phyloP scores from a whole-genome alignment of 2,888 invertebrate genomes.

The Cylloceria caligata region DNA sequence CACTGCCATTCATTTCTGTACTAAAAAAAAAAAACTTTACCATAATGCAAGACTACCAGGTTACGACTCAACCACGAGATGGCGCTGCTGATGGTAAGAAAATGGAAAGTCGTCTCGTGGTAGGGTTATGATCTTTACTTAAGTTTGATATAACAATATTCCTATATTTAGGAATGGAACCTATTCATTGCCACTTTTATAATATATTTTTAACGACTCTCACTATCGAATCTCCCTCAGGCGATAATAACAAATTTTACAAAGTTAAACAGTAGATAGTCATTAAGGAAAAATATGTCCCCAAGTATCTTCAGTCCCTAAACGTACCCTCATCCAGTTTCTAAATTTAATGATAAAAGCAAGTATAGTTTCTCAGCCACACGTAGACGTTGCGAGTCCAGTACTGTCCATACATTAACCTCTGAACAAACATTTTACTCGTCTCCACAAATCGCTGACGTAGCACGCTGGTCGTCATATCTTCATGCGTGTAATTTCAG shows the following conservation, averaged over 20 bases:
- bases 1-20: too few relatives aligned
- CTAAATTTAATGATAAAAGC: constrained; percentile 17
- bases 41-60: too few relatives aligned
- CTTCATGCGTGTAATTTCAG: constrained; percentile 23
- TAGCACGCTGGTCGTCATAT: constrained; percentile 18
- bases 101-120: too few relatives aligned
- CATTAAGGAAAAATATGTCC: neutral
- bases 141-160: too few relatives aligned
- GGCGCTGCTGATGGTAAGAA: too few relatives aligned
- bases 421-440: constrained; percentile 52
- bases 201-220: too few relatives aligned
- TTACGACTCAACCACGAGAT: too few relatives aligned
- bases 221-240: too few relatives aligned
- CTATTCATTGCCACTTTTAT: too few relatives aligned
- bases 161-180: too few relatives aligned
- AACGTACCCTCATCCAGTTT: neutral
- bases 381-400: constrained; percentile 2
- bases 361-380: constrained; percentile 19
- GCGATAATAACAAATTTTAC: neutral
- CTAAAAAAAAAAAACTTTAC: too few relatives aligned
- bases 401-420: constrained; percentile 53
- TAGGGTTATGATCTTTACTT: too few relatives aligned
- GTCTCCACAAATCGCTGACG: constrained; percentile 42
- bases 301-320: neutral
- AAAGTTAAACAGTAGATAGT: neutral